Percentiles rank a stretch among this genome's conserved stretches.
phyloP scores from a whole-genome alignment of 2,797 vertebrate species.

The Silurus lanzhouensis region DNA sequence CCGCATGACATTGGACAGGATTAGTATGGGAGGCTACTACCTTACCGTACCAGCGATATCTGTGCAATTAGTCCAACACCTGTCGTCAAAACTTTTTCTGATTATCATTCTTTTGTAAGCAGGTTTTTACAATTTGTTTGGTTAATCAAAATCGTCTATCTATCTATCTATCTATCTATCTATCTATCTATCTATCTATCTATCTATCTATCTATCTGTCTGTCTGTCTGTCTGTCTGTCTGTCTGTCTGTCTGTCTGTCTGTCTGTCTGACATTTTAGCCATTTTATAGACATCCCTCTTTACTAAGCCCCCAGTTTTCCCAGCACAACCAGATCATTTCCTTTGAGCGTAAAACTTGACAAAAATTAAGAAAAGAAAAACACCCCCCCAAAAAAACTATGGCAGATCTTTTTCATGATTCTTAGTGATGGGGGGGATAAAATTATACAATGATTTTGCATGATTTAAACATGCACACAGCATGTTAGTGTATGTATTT shows the following conservation, averaged over 20 bases:
- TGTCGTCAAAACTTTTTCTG: slow-evolving; percentile 28
- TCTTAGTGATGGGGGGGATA: background rate
- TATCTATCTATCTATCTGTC: no score
- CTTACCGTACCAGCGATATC: slow-evolving; percentile 37
- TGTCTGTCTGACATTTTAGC: no score
- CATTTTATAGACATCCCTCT: no score
- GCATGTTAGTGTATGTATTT: background rate
- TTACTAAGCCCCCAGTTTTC: no score
- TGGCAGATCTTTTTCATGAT: background rate
- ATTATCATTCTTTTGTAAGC: background rate
- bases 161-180: no score
- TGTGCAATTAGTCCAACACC: slow-evolving; percentile 43
- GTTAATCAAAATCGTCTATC: no score
- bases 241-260: no score
- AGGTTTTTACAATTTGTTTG: background rate
- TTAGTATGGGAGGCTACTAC: slow-evolving; percentile 56
- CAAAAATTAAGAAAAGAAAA: background rate
- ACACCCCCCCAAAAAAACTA: no score
- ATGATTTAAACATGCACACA: background rate
- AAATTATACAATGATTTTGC: background rate
- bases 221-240: no score
- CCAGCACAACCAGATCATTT: background rate
- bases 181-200: no score
- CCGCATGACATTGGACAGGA: slow-evolving; percentile 77
- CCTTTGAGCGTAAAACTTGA: no score